Percentiles rank a stretch among this genome's conserved stretches.
Evolutionary conservation across 2,797 vertebrate species (phyloP).

Genomic region (Amniataba percoides): DNA sequence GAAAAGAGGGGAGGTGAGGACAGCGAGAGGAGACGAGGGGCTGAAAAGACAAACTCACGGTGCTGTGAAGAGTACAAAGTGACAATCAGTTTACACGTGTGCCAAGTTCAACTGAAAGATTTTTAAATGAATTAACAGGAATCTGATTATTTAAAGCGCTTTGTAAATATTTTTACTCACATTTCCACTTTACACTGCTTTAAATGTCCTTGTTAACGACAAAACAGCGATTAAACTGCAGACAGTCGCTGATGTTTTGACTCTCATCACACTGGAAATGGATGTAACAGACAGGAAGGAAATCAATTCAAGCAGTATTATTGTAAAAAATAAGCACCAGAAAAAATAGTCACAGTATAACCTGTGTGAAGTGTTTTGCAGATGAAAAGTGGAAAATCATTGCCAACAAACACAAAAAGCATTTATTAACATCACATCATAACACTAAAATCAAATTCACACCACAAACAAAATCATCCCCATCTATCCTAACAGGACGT

Average conservation of each 20-base stretch:
- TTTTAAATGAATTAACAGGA: no score
- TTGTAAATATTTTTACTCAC: conserved; percentile 1
- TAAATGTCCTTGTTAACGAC: conserved; percentile 21
- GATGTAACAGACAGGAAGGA: no score
- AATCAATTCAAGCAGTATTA: conserved; percentile 40
- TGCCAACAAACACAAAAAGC: no score
- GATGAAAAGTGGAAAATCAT: not conserved
- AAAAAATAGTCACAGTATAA: not conserved
- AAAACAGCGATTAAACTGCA: conserved; percentile 25
- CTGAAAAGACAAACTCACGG: no score
- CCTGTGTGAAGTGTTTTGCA: not conserved
- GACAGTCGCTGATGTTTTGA: conserved; percentile 8
- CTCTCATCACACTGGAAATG: conserved; percentile 14
- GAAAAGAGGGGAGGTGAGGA: conserved; percentile 28
- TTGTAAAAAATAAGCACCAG: not conserved
- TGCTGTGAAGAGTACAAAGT: no score
- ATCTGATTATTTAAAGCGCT: not conserved
- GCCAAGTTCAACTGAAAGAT: no score
- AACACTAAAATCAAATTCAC: no score
- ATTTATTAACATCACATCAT: no score
- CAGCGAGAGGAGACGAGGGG: not conserved
- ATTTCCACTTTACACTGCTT: not conserved
- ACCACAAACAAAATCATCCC: no score
- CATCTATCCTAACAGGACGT: no score
- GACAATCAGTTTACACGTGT: no score